These are phyloP conservation scores for Isoperla grammatica DNA, from an alignment of 2,888 invertebrate genomes.

Conservation along the genomic window DNA sequence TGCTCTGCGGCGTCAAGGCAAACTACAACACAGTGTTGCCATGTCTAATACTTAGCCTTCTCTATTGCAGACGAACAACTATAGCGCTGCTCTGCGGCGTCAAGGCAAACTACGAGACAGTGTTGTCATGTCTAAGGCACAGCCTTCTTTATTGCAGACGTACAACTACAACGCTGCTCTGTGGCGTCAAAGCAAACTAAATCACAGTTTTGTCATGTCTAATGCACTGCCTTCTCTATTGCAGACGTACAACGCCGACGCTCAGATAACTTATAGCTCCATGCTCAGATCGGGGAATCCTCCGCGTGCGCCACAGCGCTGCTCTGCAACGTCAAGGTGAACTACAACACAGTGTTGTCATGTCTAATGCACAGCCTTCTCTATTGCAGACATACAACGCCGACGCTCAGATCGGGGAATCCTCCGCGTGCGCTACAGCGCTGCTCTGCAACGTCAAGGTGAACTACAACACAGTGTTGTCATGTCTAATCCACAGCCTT, in stretches of 20 bases:
- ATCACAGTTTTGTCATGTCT: too few relatives aligned
- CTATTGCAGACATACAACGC: constrained; percentile 60
- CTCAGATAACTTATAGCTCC: too few relatives aligned
- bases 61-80: too few relatives aligned
- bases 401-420: constrained; percentile 66
- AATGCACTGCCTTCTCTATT: too few relatives aligned
- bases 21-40: too few relatives aligned
- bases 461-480: constrained; percentile 34
- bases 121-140: too few relatives aligned
- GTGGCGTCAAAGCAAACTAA: too few relatives aligned
- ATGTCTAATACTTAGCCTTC: too few relatives aligned
- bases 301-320: constrained; percentile 68
- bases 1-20: too few relatives aligned
- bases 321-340: constrained; percentile 63
- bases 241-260: constrained; percentile 46
- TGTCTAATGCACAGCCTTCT: neutral
- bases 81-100: constrained; percentile 65
- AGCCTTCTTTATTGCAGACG: too few relatives aligned
- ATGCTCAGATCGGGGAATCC: constrained; percentile 66
- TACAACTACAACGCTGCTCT: too few relatives aligned
- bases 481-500: neutral
- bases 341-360: constrained; percentile 52
- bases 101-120: constrained; percentile 61
- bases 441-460: too few relatives aligned
- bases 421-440: constrained; percentile 57